Conservation (phyloP, 2,888 invertebrate species). For the Pheosia tremula region DNA sequence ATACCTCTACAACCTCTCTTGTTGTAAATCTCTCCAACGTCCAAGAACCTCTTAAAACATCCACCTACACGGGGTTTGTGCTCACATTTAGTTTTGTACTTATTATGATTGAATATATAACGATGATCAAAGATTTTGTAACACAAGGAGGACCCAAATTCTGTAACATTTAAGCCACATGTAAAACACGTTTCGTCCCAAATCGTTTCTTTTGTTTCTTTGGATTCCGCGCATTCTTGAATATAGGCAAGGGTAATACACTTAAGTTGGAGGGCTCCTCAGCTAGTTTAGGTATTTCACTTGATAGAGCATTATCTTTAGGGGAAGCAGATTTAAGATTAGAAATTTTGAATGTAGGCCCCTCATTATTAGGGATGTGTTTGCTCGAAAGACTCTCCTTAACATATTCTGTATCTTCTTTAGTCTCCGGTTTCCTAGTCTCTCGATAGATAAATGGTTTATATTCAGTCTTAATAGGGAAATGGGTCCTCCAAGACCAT, state of each 20-base stretch:
- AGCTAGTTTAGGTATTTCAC: background rate
- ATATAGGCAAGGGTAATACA: background rate
- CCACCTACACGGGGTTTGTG: slow-evolving; percentile 26
- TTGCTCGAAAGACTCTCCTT: background rate
- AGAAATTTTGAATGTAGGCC: background rate
- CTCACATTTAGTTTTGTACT: slow-evolving; percentile 22
- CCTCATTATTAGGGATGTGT: background rate
- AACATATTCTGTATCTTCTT: background rate
- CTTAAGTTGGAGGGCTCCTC: background rate
- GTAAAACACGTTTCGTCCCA: slow-evolving; percentile 35
- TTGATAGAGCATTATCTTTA: background rate
- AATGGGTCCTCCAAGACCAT: slow-evolving; percentile 27
- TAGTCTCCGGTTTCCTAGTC: background rate
- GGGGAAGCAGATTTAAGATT: background rate
- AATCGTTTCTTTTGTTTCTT: slow-evolving; percentile 9
- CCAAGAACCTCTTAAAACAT: slow-evolving; percentile 50
- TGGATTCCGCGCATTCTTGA: background rate
- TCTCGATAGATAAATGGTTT: background rate
- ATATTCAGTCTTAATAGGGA: slow-evolving; percentile 9
- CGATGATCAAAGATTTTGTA: slow-evolving; percentile 26
- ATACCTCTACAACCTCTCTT: slow-evolving; percentile 55
- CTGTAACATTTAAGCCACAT: slow-evolving; percentile 38
- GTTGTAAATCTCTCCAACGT: slow-evolving; percentile 42
- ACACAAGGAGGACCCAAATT: slow-evolving; percentile 34
- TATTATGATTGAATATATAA: too few species aligned